These are phyloP conservation scores for Mixornis gularis DNA, from an alignment of 2,113 vertebrate species.

Conservation along the genomic window DNA sequence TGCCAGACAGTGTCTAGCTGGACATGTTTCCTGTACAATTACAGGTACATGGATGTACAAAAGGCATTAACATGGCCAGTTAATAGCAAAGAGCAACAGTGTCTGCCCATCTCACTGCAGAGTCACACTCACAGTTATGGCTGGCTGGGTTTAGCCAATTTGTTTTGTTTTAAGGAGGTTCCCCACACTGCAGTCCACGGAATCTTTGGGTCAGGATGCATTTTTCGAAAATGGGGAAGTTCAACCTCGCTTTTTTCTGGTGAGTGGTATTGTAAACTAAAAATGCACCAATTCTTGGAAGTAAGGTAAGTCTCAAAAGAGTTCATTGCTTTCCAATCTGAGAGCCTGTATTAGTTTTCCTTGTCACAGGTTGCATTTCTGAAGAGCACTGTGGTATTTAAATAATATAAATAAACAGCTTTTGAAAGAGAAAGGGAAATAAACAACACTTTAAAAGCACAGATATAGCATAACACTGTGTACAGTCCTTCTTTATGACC, in stretches of 20 bases:
- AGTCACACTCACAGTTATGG: neutral
- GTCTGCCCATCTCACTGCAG: neutral
- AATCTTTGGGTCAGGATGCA: neutral
- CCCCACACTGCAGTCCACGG: neutral
- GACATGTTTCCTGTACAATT: neutral
- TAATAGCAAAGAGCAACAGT: neutral
- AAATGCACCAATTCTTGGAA: neutral
- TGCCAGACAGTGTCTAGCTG: neutral
- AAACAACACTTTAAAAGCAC: neutral
- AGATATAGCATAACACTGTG: neutral
- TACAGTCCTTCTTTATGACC: constrained; percentile 42
- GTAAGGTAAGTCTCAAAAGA: neutral
- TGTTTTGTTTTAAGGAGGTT: neutral
- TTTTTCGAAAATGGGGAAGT: neutral
- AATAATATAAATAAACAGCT: neutral
- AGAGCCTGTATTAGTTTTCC: neutral
- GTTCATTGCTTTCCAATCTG: neutral
- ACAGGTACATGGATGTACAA: neutral
- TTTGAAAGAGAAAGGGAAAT: neutral
- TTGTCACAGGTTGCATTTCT: neutral
- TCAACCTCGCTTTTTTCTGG: neutral
- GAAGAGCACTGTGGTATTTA: neutral
- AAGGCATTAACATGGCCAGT: neutral
- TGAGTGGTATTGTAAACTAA: neutral
- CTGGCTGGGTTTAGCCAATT: neutral